A percentile compares a stretch with the other conserved stretches of the same genome.
These are phyloP conservation scores for Rhopalosiphum padi DNA, from an alignment of 1,140 invertebrate genomes.

Conservation along the genomic window DNA sequence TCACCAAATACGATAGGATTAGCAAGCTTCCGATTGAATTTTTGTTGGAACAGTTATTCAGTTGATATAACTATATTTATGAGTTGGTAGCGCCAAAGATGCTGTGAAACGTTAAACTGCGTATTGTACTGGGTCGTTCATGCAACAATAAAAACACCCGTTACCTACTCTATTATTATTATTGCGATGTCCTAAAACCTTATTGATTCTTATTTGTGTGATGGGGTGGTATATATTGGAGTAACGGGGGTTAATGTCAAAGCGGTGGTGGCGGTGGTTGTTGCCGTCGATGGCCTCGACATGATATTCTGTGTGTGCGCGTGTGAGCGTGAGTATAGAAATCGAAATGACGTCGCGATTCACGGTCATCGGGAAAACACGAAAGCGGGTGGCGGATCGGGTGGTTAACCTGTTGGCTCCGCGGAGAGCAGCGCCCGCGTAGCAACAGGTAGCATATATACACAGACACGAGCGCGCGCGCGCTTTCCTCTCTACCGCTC, in stretches of 20 bases:
- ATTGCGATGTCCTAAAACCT: not conserved
- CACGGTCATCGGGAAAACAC: conserved; percentile 20
- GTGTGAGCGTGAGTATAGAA: not conserved
- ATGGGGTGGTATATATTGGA: not conserved
- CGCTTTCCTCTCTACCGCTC: not conserved
- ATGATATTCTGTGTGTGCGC: not conserved
- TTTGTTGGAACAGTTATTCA: not conserved
- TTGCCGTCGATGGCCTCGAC: not conserved
- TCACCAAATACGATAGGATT: not conserved
- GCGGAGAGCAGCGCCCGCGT: not conserved
- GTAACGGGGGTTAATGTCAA: not conserved
- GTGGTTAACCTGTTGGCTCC: conserved; percentile 42
- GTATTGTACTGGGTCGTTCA: too few relatives aligned
- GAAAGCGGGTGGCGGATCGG: not conserved
- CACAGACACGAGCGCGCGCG: not conserved
- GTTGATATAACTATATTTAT: not conserved
- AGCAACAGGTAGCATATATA: conserved; percentile 23
- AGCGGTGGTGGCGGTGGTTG: not conserved
- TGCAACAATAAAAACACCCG: not conserved
- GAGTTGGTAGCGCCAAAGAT: not conserved
- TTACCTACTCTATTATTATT: not conserved
- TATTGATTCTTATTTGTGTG: not conserved
- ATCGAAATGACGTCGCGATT: conserved; percentile 28
- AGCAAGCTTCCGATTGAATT: not conserved
- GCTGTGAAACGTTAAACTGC: not conserved